Evolutionary conservation across 2,113 vertebrate species (phyloP), one percentile per base, ranked within the genome.

Genomic region (Verasper variegatus): DNA sequence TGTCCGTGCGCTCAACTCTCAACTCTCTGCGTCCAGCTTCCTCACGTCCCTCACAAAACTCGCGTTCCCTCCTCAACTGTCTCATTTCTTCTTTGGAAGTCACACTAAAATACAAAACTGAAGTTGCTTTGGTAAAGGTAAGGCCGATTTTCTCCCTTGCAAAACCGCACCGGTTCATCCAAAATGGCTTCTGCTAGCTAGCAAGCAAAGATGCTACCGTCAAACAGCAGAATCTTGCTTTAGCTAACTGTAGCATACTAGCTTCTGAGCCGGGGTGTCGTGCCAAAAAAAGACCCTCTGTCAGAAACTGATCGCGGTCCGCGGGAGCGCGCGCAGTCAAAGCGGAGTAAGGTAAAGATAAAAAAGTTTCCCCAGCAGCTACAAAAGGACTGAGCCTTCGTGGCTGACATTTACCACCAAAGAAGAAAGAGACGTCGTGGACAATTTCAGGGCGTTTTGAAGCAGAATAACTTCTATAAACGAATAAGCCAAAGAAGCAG

Each of bases 61-160:
- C 51, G 11, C 18, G 13, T 55, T 56, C 27, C 64, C 76, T 64
- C 58, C 5, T 42, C 76, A 69, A 3, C 4, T 8, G 18, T 81
- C 45, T 65, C 21, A 58, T 90, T 92, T 87, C 88, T 82, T 80
- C 71, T 72, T 87, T 89, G 80, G 89, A 77, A 78, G 85, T 45
- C 68, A 75, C 66, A 86, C 71, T 82, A 87, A 78, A 81, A 78
- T 65, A 78, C 68, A 89, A 94, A 93, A 84, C 95, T 95, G 95
- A 95, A 90, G 94, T 92, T 90, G 88, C 77, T 78, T 89, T 86
- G 35, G 88, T 93, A 71, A 95, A 94, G 95, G 95, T 95, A 92
- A 93, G 93, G 49, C 47, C 17, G 47, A 61, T 58, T 83, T 84
- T 49, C 67, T 26, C 52, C 31, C 51, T n/a, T 21, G 20, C 26